Evolutionary conservation across 2,113 vertebrate genomes (phyloP), one percentile per base, ranked within the genome.

Genomic region (Alaudala cheleensis): DNA sequence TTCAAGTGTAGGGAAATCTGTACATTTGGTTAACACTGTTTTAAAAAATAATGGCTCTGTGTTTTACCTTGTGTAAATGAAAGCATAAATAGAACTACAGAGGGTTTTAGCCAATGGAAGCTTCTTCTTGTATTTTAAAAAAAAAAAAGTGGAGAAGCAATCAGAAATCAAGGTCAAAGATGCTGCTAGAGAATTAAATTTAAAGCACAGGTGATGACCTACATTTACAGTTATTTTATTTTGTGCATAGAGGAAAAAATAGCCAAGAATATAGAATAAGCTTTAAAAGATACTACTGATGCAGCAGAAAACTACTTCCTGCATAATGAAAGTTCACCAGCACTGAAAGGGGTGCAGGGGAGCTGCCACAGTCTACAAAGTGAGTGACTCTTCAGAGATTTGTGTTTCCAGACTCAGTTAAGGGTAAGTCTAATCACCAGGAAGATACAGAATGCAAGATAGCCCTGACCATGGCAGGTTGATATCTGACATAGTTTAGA

Each of bases 231-330:
- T 76, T 89, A 33, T 40, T 92, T 93, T 70, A 42, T 62, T 74
- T 61, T 29, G 4, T 33, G 16, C 24, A 42, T 40, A 34, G 18
- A 51, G 26, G 14, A 71, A 58, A 60, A 66, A 62, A 23, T 39
- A 66, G 1, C 16, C n/a, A 60, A 34, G 11, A 80, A 49, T 77
- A 39, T 39, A 44, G n/a, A 77, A 34, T 80, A 77, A 79, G 7
- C 42, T 71, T 79, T 74, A 45, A 64, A 79, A 93, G 14, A n/a
- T n/a, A 18, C 14, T 74, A 47, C 14, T 65, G 37, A 80, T 67
- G 42, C 51, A 73, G 62, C 58, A 77, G 34, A 57, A 71, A 57
- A 26, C 26, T 81, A 11, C 0, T 0, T 0, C 6, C 25, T 62
- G 42, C 10, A 4, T 34, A 58, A 72, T 28, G 6, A 61, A 91